Evolutionary conservation across 2,797 vertebrate genomes (phyloP).

Genomic region (Galagoides demidoff): DNA sequence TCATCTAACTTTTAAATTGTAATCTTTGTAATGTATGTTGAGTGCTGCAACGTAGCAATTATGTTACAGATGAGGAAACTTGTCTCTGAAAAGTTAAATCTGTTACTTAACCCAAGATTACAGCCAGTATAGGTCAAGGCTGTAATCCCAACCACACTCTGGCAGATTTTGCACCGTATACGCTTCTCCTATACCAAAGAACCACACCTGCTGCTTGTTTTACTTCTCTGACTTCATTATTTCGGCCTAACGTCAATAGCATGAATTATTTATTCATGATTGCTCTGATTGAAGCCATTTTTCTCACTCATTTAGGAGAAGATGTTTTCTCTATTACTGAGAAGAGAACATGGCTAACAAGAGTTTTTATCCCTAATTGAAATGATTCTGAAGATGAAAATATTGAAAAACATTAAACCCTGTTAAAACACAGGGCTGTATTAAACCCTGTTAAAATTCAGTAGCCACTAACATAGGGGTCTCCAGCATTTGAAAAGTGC

Average conservation of each 20-base stretch:
- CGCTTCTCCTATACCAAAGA: not conserved
- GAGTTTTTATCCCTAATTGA: not conserved
- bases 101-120: not conserved
- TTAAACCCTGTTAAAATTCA: not conserved
- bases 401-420: not conserved
- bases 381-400: constrained; percentile 47
- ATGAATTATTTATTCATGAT: constrained; percentile 17
- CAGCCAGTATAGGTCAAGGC: not conserved
- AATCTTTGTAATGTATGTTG: not conserved
- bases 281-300: not conserved
- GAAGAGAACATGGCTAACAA: not conserved
- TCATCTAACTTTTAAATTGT: constrained; percentile 18
- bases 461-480: not conserved
- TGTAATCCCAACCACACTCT: not conserved
- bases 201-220: not conserved
- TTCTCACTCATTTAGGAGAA: constrained; percentile 34
- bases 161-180: not conserved
- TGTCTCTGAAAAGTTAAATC: not conserved
- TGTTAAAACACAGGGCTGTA: not conserved
- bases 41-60: not conserved
- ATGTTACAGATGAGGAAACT: not conserved
- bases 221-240: not conserved
- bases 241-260: constrained; percentile 1
- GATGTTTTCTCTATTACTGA: not conserved
- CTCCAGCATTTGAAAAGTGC: not conserved